Base-by-base conservation (phyloP, 2,113 vertebrate genomes). In the Salvelinus alpinus region DNA sequence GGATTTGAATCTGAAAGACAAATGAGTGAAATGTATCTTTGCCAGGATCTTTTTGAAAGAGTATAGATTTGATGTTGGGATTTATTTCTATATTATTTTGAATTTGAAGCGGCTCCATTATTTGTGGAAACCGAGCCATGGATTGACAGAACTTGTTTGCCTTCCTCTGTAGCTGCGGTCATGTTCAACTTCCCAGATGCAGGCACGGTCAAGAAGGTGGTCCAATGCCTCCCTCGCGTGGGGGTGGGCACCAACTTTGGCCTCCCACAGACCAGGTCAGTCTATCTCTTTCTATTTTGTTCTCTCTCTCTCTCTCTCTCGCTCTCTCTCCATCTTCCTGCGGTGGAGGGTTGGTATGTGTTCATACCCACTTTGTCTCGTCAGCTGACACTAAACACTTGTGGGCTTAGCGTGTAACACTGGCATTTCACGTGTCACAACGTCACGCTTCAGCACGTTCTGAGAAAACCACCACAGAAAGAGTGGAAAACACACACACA, bases 151-250 rank as follows among this genome's bases (percentile, higher is more conserved):
- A 11, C 4, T 79, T 5, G 31, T 79, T 25, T 76, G 16, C 34
- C 20, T 74, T 34, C 67, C 64, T 90, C 80, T 76, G 64, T 92
- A 99, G 98, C 96, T 72, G 94, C 95, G 27, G 94, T 99, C 83
- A 97, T 99, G 96, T 98, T 99, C 89, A 99, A 99, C 93, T 97
- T 99, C 77, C 96, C 96, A 75, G 98, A 99, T 76, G 83, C 93
- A 72, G 92, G 95, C 82, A 95, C 91, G 0, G 96, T 98, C 16
- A 99, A 99, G 93, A 99, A 99, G 89, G 97, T 99, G 65, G 94
- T 99, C 51, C 95, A 99, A 81, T 95, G 91, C 85, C 93, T 99
- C 2, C 97, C 98, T 84, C 96, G 97, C 70, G 97, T 98, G 1
- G 98, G 98, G n/a, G 92, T 99, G 80, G 97, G 98, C 20, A 97